Percentiles rank a stretch among this genome's conserved stretches.
Evolutionary conservation across 2,888 invertebrate species (phyloP).

Genomic region (Oxycera nigricornis): DNA sequence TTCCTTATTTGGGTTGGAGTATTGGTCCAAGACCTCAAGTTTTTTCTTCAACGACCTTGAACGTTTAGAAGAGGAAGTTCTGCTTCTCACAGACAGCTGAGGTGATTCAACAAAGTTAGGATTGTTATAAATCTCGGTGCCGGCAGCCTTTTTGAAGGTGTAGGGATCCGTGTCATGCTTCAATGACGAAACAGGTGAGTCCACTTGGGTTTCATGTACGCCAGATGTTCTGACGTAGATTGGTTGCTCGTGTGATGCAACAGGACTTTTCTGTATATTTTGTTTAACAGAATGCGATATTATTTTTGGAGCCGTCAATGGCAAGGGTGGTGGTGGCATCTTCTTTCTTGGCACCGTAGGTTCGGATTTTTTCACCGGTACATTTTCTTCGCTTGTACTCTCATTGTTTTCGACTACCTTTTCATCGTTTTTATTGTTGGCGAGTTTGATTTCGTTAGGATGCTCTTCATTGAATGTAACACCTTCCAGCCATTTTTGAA

Average conservation of each 20-base stretch:
- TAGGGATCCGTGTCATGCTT: conserved; percentile 19
- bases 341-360: neutral
- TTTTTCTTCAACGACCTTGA: conserved; percentile 55
- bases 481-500: conserved; percentile 78
- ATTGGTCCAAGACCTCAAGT: conserved; percentile 58
- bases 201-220: conserved; percentile 53
- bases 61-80: conserved; percentile 52
- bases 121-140: conserved; percentile 59
- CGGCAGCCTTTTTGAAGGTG: conserved; percentile 15
- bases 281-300: conserved; percentile 48
- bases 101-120: conserved; percentile 61
- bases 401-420: conserved; percentile 59
- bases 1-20: conserved; percentile 53
- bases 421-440: conserved; percentile 44
- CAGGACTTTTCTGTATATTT: conserved; percentile 42
- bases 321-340: conserved; percentile 54
- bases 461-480: conserved; percentile 64
- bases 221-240: neutral
- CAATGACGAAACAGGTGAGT: conserved; percentile 54
- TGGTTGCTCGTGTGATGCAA: conserved; percentile 17
- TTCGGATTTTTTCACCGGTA: neutral
- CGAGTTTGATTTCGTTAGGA: neutral
- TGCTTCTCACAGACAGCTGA: conserved; percentile 44
- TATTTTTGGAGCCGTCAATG: conserved; percentile 48
- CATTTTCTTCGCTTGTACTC: conserved; percentile 27